phyloP scores from a whole-genome alignment of 2,888 invertebrate species.

The Drosophila bunnanda region DNA sequence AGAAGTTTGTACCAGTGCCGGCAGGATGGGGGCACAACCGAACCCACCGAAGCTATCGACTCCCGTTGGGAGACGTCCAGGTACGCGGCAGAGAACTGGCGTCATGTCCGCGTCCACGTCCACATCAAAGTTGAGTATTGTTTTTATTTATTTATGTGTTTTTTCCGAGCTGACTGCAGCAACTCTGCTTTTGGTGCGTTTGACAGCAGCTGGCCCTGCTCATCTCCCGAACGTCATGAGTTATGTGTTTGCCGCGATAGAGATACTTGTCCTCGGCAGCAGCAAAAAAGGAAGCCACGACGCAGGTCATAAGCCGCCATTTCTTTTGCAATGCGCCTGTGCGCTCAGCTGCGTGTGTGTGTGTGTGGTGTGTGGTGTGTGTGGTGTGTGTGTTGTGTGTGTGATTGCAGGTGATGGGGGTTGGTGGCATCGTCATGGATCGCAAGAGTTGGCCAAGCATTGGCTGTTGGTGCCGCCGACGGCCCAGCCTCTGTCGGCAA shows the following conservation, averaged over 20 bases:
- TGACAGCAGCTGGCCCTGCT: conserved; percentile 61
- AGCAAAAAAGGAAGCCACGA: conserved; percentile 49
- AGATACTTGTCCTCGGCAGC: conserved; percentile 21
- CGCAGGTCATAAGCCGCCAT: conserved; percentile 59
- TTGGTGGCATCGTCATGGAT: conserved; percentile 65
- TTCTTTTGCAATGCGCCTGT: conserved; percentile 77
- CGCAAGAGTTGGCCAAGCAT: conserved; percentile 61
- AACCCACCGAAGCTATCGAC: conserved; percentile 1
- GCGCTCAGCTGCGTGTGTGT: conserved; percentile 57
- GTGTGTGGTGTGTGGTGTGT: conserved; percentile 1
- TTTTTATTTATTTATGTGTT: conserved; percentile 65
- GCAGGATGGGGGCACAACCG: conserved; percentile 24
- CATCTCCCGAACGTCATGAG: conserved; percentile 76
- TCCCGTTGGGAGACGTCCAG: conserved; percentile 1
- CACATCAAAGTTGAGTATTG: conserved; percentile 46
- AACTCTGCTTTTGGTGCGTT: conserved; percentile 60
- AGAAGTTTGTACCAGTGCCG: conserved; percentile 13
- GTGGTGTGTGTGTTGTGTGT: too few species aligned
- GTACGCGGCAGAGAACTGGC: not conserved
- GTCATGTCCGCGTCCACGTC: conserved; percentile 6
- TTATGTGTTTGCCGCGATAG: conserved; percentile 64
- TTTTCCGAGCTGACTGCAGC: conserved; percentile 64
- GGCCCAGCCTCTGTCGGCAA: conserved; percentile 68
- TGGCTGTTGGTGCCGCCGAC: conserved; percentile 52
- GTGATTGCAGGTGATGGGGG: conserved; percentile 15